These are phyloP conservation scores for Erynnis tages DNA, from an alignment of 2,888 invertebrate species.

Conservation along the genomic window DNA sequence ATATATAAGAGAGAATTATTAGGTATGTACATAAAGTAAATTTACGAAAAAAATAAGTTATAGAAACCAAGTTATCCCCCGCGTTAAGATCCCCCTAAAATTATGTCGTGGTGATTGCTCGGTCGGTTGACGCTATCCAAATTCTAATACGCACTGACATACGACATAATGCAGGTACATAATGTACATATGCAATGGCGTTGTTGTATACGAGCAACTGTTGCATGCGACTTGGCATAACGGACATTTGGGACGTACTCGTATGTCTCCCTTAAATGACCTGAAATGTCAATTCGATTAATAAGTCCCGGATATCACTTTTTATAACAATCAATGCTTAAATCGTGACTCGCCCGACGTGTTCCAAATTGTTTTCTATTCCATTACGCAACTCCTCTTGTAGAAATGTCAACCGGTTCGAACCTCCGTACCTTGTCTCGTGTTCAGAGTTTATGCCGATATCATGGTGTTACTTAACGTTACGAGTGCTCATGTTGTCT, in stretches of 20 bases:
- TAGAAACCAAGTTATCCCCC: too few relatives aligned
- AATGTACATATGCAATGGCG: too few relatives aligned
- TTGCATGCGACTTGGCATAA: too few relatives aligned
- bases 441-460: neutral
- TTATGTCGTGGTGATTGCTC: too few relatives aligned
- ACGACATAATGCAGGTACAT: too few relatives aligned
- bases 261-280: neutral
- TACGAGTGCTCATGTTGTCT: neutral
- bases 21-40: too few relatives aligned
- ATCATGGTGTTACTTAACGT: neutral
- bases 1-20: too few relatives aligned
- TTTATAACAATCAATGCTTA: constrained; percentile 4
- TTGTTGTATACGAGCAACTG: too few relatives aligned
- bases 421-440: neutral
- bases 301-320: constrained; percentile 7
- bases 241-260: neutral
- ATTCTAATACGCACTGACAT: too few relatives aligned
- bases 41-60: too few relatives aligned
- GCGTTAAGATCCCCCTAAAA: too few relatives aligned
- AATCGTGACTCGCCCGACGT: constrained; percentile 5
- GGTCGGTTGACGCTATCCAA: too few relatives aligned
- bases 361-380: constrained; percentile 9
- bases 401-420: constrained; percentile 13
- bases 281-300: constrained; percentile 11
- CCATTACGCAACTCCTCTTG: constrained; percentile 19